phyloP scores from a whole-genome alignment of 2,888 invertebrate species.

The Listrodromus nycthemerus region DNA sequence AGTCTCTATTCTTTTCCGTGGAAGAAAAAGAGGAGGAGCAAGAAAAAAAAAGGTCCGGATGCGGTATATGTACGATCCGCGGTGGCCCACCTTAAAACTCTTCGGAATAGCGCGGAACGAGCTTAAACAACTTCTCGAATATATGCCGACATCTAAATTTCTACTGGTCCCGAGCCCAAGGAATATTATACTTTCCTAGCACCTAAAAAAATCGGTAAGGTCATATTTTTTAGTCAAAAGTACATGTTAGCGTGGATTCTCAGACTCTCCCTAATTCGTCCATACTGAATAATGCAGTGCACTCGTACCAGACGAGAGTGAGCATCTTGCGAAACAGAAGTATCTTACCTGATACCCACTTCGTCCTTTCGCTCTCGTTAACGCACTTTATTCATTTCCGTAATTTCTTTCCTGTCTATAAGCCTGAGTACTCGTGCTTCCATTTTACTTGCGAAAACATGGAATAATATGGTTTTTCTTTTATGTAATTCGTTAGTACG shows the following conservation, averaged over 20 bases:
- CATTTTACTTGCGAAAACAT: constrained; percentile 6
- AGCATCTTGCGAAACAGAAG: constrained; percentile 72
- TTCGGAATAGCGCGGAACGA: not conserved
- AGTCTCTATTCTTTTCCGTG: not conserved
- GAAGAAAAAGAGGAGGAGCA: constrained; percentile 11
- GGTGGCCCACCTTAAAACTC: not conserved
- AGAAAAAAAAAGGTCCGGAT: not conserved
- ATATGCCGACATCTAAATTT: constrained; percentile 14
- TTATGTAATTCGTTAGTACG: not conserved
- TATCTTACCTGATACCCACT: constrained; percentile 10
- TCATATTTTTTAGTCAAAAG: constrained; percentile 69
- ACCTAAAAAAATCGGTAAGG: constrained; percentile 65
- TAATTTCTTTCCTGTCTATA: constrained; percentile 32
- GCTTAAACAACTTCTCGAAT: not conserved
- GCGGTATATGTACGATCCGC: not conserved
- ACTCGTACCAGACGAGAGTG: constrained; percentile 75
- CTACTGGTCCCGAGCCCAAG: constrained; percentile 30
- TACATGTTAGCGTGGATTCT: constrained; percentile 43
- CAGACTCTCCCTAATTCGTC: not conserved
- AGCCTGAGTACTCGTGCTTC: not conserved
- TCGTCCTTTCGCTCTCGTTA: constrained; percentile 49
- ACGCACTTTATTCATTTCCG: constrained; percentile 56
- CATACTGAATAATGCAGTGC: constrained; percentile 74
- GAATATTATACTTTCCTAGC: constrained; percentile 52
- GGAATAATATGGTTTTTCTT: constrained; percentile 5